Conservation (phyloP, 2,797 vertebrate genomes). For the Coendou prehensilis region DNA sequence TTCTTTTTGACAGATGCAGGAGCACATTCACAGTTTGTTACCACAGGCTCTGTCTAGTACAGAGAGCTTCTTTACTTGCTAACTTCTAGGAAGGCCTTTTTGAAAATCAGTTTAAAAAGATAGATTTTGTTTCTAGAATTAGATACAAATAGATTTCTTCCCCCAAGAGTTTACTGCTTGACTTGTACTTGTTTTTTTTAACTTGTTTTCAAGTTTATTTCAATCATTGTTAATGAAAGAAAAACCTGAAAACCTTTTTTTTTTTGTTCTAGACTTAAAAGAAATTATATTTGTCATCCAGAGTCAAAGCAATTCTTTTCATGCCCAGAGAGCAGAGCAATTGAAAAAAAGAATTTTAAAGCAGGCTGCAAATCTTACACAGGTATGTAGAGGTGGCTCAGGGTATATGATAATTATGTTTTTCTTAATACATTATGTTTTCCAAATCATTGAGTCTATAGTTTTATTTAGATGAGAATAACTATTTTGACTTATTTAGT, state of each 20-base stretch:
- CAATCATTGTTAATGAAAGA: neutral
- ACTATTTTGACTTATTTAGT: conserved; percentile 14
- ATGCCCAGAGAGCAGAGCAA: conserved; percentile 93
- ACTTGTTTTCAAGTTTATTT: conserved; percentile 66
- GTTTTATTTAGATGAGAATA: neutral
- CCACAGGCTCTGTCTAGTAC: neutral
- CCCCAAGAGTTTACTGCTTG: conserved; percentile 16
- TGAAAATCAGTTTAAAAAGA: conserved; percentile 12
- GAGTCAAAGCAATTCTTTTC: conserved; percentile 97
- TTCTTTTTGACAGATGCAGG: conserved; percentile 22
- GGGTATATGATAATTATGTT: neutral
- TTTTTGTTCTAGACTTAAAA: conserved; percentile 93
- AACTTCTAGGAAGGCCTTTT: conserved; percentile 38
- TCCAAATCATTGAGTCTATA: neutral
- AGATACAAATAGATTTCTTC: neutral
- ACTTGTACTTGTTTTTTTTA: neutral
- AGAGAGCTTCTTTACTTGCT: neutral
- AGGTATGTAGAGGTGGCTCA: conserved; percentile 90
- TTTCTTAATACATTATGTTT: conserved; percentile 33
- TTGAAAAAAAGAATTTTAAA: conserved; percentile 91
- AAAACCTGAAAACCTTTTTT: conserved; percentile 68
- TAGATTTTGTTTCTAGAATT: conserved; percentile 36
- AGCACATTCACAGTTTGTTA: neutral
- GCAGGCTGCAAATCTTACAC: conserved; percentile 90
- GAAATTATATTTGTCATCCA: conserved; percentile 97